Percentiles rank a stretch among this genome's conserved stretches.
These are phyloP conservation scores for Cantharis rufa DNA, from an alignment of 2,888 invertebrate genomes.

Conservation along the genomic window DNA sequence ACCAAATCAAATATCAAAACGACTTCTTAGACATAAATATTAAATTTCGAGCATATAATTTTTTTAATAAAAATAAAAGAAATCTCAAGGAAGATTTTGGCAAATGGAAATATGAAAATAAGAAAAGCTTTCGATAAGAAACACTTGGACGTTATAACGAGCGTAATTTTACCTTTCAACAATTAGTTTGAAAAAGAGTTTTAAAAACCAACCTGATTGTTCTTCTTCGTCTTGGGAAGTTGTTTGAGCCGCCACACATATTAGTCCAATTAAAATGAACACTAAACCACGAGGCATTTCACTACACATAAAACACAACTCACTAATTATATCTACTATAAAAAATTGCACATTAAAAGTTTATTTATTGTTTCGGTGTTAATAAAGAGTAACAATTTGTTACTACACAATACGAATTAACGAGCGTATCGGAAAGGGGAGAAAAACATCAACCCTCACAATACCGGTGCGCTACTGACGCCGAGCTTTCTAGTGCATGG, in stretches of 20 bases:
- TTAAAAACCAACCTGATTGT: constrained; percentile 27
- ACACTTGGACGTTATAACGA: background rate
- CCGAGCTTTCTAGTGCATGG: constrained; percentile 50
- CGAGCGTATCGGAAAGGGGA: constrained; percentile 25
- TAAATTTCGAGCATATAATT: background rate
- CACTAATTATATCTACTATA: constrained; percentile 12
- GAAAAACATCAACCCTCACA: constrained; percentile 43
- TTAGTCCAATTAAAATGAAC: constrained; percentile 32
- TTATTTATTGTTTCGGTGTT: background rate
- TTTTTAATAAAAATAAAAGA: background rate
- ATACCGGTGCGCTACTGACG: constrained; percentile 52
- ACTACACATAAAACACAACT: constrained; percentile 28
- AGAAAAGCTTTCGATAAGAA: background rate
- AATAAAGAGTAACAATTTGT: background rate
- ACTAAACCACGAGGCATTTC: constrained; percentile 32
- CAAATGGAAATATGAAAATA: too few species aligned
- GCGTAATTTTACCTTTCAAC: background rate
- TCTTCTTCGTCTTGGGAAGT: constrained; percentile 45
- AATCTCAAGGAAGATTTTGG: background rate
- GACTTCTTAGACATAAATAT: background rate
- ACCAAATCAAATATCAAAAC: background rate
- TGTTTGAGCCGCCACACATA: constrained; percentile 41
- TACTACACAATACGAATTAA: constrained; percentile 7
- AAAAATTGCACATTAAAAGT: background rate
- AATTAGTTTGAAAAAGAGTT: background rate